Evolutionary conservation across 2,797 vertebrate genomes (phyloP).

Genomic region (Gymnopithys bicolor): DNA sequence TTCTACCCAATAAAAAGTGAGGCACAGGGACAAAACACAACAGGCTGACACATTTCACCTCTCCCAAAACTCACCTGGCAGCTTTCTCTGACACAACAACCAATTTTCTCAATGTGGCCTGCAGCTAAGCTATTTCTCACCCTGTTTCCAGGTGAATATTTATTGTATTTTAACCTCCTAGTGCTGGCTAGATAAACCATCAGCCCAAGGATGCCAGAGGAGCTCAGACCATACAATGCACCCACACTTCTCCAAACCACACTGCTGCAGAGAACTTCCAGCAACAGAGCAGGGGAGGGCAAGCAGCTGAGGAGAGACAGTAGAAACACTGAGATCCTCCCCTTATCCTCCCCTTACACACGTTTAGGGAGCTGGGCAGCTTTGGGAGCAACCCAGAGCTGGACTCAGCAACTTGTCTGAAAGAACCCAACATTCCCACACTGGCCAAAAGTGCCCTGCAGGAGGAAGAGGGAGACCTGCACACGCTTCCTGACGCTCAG

Average conservation of each 20-base stretch:
- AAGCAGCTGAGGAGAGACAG: neutral
- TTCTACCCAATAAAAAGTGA: neutral
- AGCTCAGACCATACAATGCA: neutral
- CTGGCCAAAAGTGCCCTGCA: neutral
- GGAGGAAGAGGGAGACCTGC: neutral
- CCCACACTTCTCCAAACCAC: neutral
- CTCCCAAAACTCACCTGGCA: neutral
- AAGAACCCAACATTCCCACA: neutral
- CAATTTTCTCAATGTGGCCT: neutral
- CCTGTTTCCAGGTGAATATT: neutral
- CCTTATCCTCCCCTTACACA: neutral
- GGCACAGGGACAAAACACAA: neutral
- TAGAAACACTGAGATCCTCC: neutral
- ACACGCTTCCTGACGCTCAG: neutral
- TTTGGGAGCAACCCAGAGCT: neutral
- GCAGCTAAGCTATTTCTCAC: slow-evolving; percentile 6
- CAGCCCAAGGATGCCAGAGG: neutral
- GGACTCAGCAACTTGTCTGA: neutral
- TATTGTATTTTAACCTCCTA: neutral
- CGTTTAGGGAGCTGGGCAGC: neutral
- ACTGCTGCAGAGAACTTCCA: neutral
- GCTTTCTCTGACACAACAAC: neutral
- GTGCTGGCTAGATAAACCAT: neutral
- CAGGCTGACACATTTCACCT: neutral
- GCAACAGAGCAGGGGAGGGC: neutral